Evolutionary conservation across 2,113 vertebrate genomes (phyloP).

Genomic region (Istiophorus platypterus): DNA sequence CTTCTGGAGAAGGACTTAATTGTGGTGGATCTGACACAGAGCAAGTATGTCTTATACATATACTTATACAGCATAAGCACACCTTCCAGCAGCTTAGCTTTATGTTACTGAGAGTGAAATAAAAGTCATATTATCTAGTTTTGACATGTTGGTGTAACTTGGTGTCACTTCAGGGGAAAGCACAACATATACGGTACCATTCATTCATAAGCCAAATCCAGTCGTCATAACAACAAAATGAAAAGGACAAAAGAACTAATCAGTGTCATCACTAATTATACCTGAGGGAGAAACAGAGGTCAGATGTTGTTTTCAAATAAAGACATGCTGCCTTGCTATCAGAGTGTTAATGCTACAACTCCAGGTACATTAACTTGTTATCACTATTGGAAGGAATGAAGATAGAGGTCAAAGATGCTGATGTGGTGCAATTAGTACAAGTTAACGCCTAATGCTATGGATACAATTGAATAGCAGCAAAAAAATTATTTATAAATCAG

Average conservation of each 20-base stretch:
- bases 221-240: not conserved
- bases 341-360: not conserved
- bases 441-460: constrained; percentile 24
- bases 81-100: not conserved
- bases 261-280: not conserved
- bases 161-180: not conserved
- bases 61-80: not conserved
- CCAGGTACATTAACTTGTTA: constrained; percentile 21
- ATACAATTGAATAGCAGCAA: constrained; percentile 19
- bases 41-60: constrained; percentile 88
- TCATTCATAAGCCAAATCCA: not conserved
- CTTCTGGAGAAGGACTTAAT: constrained; percentile 97
- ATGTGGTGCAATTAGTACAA: constrained; percentile 22
- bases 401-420: constrained; percentile 5
- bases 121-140: not conserved
- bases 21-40: constrained; percentile 94
- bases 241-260: not conserved
- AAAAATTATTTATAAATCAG: constrained; percentile 28
- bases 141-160: constrained; percentile 5
- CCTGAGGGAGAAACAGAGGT: constrained; percentile 2
- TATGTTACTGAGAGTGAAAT: not conserved
- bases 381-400: not conserved
- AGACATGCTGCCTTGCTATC: constrained; percentile 1
- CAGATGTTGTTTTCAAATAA: constrained; percentile 18
- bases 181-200: not conserved